Evolutionary conservation across 23 tunicate species (phyloP).

Genomic region (Oikopleura albicans): DNA sequence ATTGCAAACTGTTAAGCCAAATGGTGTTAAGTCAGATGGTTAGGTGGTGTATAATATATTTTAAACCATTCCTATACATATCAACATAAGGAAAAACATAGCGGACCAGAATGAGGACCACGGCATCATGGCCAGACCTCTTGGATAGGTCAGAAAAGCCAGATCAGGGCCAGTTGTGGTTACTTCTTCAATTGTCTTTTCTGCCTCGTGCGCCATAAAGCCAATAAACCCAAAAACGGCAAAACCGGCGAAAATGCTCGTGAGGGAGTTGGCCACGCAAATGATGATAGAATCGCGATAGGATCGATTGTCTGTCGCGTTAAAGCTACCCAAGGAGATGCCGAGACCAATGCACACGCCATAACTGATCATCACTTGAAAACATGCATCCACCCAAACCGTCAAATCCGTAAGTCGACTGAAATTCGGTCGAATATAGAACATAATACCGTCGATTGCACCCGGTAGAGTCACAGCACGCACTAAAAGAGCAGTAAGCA

Average conservation of each 20-base stretch:
- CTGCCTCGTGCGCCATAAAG: not conserved
- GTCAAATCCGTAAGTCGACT: conserved; percentile 51
- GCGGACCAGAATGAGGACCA: not conserved
- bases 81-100: not conserved
- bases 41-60: too few relatives aligned
- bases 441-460: conserved; percentile 45
- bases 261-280: not conserved
- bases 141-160: not conserved
- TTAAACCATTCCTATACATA: not conserved
- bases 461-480: conserved; percentile 56
- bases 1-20: too few relatives aligned
- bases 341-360: not conserved
- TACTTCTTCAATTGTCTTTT: not conserved
- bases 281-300: not conserved
- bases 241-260: not conserved
- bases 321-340: not conserved
- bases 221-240: not conserved
- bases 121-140: not conserved
- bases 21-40: too few relatives aligned
- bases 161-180: not conserved
- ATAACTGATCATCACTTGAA: not conserved
- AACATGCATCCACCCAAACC: conserved; percentile 21
- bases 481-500: conserved; percentile 39
- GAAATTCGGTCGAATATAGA: conserved; percentile 75
- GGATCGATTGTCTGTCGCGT: not conserved